Evolutionary conservation across 1,140 invertebrate genomes (phyloP).

Genomic region (Thrips palmi): DNA sequence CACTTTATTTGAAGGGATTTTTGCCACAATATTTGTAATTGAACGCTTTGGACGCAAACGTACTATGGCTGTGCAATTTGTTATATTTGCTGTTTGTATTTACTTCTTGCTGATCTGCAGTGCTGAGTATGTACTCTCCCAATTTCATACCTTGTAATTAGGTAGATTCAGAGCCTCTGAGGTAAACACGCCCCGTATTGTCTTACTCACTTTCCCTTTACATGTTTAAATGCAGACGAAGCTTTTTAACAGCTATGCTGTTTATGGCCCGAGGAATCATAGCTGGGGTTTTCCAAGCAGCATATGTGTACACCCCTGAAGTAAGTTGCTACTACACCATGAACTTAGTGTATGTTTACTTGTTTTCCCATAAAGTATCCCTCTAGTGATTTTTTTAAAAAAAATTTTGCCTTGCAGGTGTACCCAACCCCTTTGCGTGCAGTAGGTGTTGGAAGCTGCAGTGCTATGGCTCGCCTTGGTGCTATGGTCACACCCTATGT

Average conservation of each 20-base stretch:
- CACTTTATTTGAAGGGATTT: constrained; percentile 48
- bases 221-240: constrained; percentile 40
- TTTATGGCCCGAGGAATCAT: constrained; percentile 84
- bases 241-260: constrained; percentile 61
- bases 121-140: constrained; percentile 38
- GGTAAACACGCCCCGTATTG: too few relatives aligned
- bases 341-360: neutral
- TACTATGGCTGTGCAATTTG: constrained; percentile 87
- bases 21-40: constrained; percentile 80
- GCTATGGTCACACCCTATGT: constrained; percentile 87
- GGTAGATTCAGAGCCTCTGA: too few relatives aligned
- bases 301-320: constrained; percentile 91
- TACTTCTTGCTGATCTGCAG: constrained; percentile 60
- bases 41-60: constrained; percentile 79
- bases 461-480: constrained; percentile 75
- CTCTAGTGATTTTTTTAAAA: neutral
- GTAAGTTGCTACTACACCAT: constrained; percentile 25
- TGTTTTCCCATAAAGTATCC: too few relatives aligned
- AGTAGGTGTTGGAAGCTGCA: constrained; percentile 75
- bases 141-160: too few relatives aligned
- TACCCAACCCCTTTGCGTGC: constrained; percentile 79
- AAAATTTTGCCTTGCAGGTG: constrained; percentile 25
- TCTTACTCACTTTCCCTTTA: too few relatives aligned
- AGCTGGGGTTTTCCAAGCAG: constrained; percentile 83
- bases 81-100: constrained; percentile 67